These are phyloP conservation scores for Acanthis flammea DNA, from an alignment of 2,797 vertebrate species.

Conservation along the genomic window DNA sequence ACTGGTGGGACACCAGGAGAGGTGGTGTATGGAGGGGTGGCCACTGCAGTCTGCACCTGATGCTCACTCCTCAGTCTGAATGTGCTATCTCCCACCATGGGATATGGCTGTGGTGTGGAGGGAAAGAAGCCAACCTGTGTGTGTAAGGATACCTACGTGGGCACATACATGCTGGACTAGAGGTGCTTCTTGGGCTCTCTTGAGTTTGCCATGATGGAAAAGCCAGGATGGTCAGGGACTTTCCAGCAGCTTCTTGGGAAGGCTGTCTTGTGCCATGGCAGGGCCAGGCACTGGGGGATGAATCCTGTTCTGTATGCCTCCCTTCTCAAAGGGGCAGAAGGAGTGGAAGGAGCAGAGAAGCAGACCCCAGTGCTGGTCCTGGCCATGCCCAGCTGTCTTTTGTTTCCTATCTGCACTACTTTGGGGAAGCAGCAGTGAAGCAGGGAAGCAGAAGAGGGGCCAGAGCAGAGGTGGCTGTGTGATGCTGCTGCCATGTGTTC, in stretches of 20 bases:
- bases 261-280: not conserved
- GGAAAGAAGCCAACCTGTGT: not conserved
- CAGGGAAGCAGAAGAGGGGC: not conserved
- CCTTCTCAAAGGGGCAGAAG: not conserved
- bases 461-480: not conserved
- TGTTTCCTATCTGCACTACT: not conserved
- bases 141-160: not conserved
- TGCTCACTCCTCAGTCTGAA: not conserved
- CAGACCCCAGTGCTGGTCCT: not conserved
- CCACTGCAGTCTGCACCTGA: not conserved
- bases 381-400: not conserved
- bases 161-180: rapidly evolving
- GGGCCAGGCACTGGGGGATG: not conserved
- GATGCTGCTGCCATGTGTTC: not conserved
- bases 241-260: not conserved
- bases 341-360: not conserved
- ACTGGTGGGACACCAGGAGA: not conserved
- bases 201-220: rapidly evolving
- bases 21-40: not conserved
- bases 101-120: not conserved
- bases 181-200: not conserved
- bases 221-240: not conserved
- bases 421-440: not conserved
- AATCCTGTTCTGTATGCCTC: not conserved
- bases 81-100: rapidly evolving